Evolutionary conservation across 2,888 invertebrate genomes (phyloP).

Genomic region (Ischnura elegans): DNA sequence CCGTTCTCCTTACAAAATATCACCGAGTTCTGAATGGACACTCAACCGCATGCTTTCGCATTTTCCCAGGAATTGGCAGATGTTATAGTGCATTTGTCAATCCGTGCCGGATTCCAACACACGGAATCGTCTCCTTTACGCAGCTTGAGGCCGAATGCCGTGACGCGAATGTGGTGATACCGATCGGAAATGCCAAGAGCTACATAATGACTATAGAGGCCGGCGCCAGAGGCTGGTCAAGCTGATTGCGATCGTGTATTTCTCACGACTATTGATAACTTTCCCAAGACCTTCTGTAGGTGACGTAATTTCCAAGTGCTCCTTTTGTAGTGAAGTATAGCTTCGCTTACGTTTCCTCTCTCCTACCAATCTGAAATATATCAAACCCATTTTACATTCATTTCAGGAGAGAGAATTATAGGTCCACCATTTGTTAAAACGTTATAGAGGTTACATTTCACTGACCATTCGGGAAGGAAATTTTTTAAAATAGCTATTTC

Average conservation of each 20-base stretch:
- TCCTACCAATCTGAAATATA: too few species aligned
- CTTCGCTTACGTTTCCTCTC: too few species aligned
- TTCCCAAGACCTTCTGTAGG: neutral
- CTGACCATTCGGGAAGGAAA: too few species aligned
- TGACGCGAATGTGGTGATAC: neutral
- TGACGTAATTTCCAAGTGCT: neutral
- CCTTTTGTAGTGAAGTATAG: too few species aligned
- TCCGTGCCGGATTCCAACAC: neutral
- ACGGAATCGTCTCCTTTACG: neutral
- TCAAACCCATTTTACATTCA: too few species aligned
- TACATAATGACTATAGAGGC: neutral
- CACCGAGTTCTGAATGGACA: neutral
- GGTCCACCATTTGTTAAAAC: too few species aligned
- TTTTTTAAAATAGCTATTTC: too few species aligned
- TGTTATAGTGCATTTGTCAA: neutral
- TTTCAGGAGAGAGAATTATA: too few species aligned
- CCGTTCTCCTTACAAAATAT: neutral
- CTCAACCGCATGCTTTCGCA: neutral
- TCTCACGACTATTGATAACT: neutral
- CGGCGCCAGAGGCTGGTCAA: neutral
- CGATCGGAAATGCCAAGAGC: neutral
- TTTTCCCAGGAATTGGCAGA: conserved; percentile 11
- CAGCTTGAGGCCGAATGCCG: neutral
- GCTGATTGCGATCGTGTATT: neutral
- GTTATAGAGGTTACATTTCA: too few species aligned